Evolutionary conservation across 2,797 vertebrate genomes (phyloP).

Genomic region (Chiloscyllium punctatum): DNA sequence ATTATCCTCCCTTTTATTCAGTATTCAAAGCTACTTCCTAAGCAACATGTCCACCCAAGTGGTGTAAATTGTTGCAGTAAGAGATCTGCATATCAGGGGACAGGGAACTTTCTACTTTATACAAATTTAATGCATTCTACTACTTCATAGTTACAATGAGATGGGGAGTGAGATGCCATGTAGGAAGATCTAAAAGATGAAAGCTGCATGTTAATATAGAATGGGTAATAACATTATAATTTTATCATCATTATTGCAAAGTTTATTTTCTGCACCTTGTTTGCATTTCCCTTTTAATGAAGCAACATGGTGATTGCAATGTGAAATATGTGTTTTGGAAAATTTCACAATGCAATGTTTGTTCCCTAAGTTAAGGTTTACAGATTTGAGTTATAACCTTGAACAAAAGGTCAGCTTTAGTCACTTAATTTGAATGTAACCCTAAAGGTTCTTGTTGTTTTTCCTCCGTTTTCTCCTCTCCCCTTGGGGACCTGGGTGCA

Average conservation of each 20-base stretch:
- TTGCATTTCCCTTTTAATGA: background rate
- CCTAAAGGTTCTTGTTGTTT: too few species aligned
- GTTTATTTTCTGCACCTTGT: background rate
- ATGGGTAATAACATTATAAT: background rate
- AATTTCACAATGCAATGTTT: background rate
- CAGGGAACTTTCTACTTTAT: background rate
- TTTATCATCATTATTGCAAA: background rate
- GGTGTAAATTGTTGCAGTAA: background rate
- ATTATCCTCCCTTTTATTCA: too few species aligned
- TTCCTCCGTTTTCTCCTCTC: too few species aligned
- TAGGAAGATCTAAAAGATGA: background rate
- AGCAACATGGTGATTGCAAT: background rate
- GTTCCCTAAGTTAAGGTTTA: background rate
- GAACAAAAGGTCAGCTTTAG: background rate
- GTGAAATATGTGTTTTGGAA: background rate
- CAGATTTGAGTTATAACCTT: background rate
- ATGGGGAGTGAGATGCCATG: background rate
- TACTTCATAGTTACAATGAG: background rate
- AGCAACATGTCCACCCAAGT: background rate
- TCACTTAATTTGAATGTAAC: too few species aligned
- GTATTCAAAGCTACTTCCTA: background rate
- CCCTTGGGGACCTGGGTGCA: too few species aligned
- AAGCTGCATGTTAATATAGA: background rate
- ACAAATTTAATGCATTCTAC: background rate
- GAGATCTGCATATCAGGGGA: background rate